Evolutionary conservation across 2,888 invertebrate species (phyloP), one percentile per base, ranked within the genome.

Genomic region (Alcis repandata): DNA sequence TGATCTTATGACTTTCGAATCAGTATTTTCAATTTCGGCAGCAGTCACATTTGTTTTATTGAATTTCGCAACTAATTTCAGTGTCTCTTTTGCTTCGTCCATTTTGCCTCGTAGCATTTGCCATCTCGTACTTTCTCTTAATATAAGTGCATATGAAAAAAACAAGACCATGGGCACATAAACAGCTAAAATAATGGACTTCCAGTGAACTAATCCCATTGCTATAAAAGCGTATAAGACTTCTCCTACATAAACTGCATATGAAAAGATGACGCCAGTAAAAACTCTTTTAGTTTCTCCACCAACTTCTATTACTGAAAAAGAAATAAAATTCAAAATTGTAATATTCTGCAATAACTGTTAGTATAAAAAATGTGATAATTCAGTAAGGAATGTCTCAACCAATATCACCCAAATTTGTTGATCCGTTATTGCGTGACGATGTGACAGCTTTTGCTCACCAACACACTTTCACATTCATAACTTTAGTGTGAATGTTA

Each of bases 221-320:
- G 90, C 88, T 57, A 86, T 70, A 20, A 87, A 80, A 1, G 90
- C 90, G 46, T 88, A 89, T 1, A 77, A 45, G 1, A 89, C 81
- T 84, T 91, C 91, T 4, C 91, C 91, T 0, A 85, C 74, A 63
- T 91, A 90, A 0, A 88, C 76, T 1, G 89, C 88, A 58, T 86
- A 89, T 0, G 90, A 85, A 68, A 90, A 90, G 51, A 90, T 79
- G 0, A 90, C 84, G 20, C 90, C 89, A 0, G 89, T 80, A 36
- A 83, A 59, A 0, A 90, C 88, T 74, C 90, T 79, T 72, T 88
- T 89, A n/a, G 83, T 80, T 68, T 86, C 84, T 2, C 91, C 89
- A 6, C 89, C 89, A 8, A 89, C 81, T 85, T 91, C 91, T 17
- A 91, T 86, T 70, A 91, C 91, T 91, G 77, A 66, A 87, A 90